Evolutionary conservation across 2,888 invertebrate species (phyloP), one percentile per base, ranked within the genome.

Genomic region (Erebia epiphron): DNA sequence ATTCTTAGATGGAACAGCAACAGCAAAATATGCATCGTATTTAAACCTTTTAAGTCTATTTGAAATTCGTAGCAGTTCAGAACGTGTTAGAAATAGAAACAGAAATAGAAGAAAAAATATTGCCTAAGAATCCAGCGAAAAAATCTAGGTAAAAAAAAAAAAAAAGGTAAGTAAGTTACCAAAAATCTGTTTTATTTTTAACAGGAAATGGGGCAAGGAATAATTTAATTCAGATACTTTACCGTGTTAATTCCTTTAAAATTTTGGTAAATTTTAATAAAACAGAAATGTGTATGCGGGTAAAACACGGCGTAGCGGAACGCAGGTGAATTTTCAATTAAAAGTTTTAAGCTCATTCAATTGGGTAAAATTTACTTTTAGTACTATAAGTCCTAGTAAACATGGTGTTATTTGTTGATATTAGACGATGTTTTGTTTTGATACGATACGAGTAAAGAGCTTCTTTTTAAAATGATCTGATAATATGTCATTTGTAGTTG

Each of bases 301-400:
- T 57, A 35, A 58, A 35, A n/a, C 10, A 41, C n/a, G 16, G 41
- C 43, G 16, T 41, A 60, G 43, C 41, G 43, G 60, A 60, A 60
- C 41, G 60, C 60, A 43, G 60, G 60, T 60, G 16, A 60, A 60
- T 41, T 41, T 60, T 60, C 43, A 60, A 60, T 60, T 60, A 60
- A 60, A 60, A 60, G 41, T 60, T 60, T 41, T 60, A 60, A 60
- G 60, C 60, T 60, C 41, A 16, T 60, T 41, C 41, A 60, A 60
- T 60, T 60, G 10, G 60, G 60, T 60, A 60, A 60, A 60, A 41
- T 60, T 57, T 60, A 43, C 43, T 60, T 43, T 60, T 60, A 60
- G 60, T 43, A 41, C 26, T 60, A 41, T 58, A 41, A 60, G 60
- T 16, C 16, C 16, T n/a, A 60, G 60, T 60, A 41, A 60, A 60